These are phyloP conservation scores for Apus apus DNA, from an alignment of 2,113 vertebrate species.

Conservation along the genomic window DNA sequence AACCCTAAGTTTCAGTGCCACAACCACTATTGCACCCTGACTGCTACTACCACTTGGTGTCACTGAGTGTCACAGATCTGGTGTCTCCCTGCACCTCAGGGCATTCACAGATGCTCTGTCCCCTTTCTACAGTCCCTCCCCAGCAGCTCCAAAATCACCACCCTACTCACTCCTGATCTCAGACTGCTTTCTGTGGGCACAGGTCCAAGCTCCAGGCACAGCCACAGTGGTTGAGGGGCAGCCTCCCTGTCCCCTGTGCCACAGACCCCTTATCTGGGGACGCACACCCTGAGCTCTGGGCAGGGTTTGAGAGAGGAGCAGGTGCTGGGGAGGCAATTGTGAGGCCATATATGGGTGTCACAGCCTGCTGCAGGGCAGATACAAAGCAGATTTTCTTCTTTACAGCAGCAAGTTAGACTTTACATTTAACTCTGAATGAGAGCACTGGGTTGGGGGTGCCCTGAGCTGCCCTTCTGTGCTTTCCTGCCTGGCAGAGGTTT, in stretches of 20 bases:
- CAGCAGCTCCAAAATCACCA: neutral
- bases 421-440: neutral
- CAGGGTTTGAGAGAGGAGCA: neutral
- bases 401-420: neutral
- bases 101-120: neutral
- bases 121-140: neutral
- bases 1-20: neutral
- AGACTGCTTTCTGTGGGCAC: neutral
- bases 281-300: rapidly evolving
- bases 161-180: rapidly evolving
- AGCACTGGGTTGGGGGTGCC: rapidly evolving
- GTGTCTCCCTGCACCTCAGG: neutral
- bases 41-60: slow-evolving; percentile 11
- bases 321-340: rapidly evolving
- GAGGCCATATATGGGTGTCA: neutral
- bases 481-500: neutral
- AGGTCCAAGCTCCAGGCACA: neutral
- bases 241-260: neutral
- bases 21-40: neutral
- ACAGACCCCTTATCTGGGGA: neutral
- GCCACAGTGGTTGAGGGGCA: neutral
- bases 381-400: neutral
- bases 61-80: neutral
- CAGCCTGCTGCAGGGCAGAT: neutral
- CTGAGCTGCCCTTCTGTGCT: neutral